Percentiles rank a stretch among this genome's conserved stretches.
These are phyloP conservation scores for Drosophila barbarae DNA, from an alignment of 2,888 invertebrate genomes.

Conservation along the genomic window DNA sequence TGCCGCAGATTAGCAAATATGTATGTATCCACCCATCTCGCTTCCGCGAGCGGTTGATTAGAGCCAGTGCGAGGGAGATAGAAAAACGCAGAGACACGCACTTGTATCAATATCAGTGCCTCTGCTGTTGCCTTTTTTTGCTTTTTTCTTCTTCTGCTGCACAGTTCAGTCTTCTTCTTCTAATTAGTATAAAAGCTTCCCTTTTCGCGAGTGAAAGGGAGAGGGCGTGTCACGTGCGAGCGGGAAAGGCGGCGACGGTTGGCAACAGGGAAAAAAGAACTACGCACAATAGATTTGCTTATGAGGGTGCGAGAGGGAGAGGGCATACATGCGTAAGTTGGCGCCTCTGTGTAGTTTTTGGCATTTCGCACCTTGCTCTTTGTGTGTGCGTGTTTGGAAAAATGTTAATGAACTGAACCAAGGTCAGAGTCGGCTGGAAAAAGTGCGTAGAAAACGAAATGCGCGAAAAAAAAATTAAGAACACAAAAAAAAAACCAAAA, in stretches of 20 bases:
- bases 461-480: constrained; percentile 18
- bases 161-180: constrained; percentile 1
- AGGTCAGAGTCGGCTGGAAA: constrained; percentile 55
- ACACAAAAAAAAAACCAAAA: constrained; percentile 16
- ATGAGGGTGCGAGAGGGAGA: constrained; percentile 6
- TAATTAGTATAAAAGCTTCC: constrained; percentile 33
- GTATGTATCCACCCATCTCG: constrained; percentile 4
- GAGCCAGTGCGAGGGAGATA: constrained; percentile 23
- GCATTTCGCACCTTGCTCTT: constrained; percentile 62
- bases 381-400: constrained; percentile 31
- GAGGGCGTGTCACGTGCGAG: constrained; percentile 35
- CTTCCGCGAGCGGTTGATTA: constrained; percentile 5
- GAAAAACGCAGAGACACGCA: constrained; percentile 15
- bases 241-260: constrained; percentile 10
- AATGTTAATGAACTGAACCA: constrained; percentile 73
- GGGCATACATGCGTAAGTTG: constrained; percentile 24
- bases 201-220: constrained; percentile 2
- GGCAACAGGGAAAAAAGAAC: constrained; percentile 20
- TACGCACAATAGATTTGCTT: constrained; percentile 27
- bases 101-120: constrained; percentile 32
- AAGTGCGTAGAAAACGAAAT: constrained; percentile 48
- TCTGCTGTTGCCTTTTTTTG: neutral
- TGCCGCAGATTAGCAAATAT: constrained; percentile 53
- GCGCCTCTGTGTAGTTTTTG: constrained; percentile 40
- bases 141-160: constrained; percentile 12